Evolutionary conservation across 2,797 vertebrate species (phyloP), one percentile per base, ranked within the genome.

Genomic region (Danio jaintianensis): DNA sequence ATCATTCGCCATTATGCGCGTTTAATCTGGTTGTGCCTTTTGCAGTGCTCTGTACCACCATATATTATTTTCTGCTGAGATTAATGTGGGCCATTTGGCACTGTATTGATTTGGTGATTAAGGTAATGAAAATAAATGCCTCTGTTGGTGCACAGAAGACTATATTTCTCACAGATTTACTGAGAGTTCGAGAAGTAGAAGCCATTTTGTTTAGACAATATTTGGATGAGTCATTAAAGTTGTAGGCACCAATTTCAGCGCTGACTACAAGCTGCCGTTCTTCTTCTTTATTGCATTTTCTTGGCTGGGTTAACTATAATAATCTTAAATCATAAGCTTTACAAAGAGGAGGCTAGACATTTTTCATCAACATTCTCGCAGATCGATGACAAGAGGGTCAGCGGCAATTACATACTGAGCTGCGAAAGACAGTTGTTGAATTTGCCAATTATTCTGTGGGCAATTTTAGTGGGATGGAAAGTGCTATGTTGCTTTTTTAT

Each of bases 111-210:
- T 79, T 68, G 63, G 78, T 82, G 84, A 87, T 88, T 86, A 84
- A 75, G 61, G 59, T 80, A 88, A 85, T 86, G 83, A 87, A 85
- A 88, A 87, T 80, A 85, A 86, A 85, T 85, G 69, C 59, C 82
- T 84, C 59, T 48, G 56, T 16, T 73, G 62, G 73, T 66, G 48
- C 48, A 16, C 52, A 62, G 48, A 84, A 75, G 74, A 82, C 81
- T 79, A 53, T 29, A 29, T 58, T 83, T 83, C 71, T 77, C 67
- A 79, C 38, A 59, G 48, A 82, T 69, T 61, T 75, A 36, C 48
- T 13, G 43, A 66, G 43, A 53, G 58, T 52, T 43, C 75, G 20
- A 43, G 52, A 79, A 70, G 68, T 20, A 72, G 38, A 53, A 62
- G 40, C 16, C 62, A 79, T 77, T 79, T 69, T 50, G 64, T 76